Evolutionary conservation across 2,797 vertebrate genomes (phyloP).

Genomic region (Poecilia wingei): DNA sequence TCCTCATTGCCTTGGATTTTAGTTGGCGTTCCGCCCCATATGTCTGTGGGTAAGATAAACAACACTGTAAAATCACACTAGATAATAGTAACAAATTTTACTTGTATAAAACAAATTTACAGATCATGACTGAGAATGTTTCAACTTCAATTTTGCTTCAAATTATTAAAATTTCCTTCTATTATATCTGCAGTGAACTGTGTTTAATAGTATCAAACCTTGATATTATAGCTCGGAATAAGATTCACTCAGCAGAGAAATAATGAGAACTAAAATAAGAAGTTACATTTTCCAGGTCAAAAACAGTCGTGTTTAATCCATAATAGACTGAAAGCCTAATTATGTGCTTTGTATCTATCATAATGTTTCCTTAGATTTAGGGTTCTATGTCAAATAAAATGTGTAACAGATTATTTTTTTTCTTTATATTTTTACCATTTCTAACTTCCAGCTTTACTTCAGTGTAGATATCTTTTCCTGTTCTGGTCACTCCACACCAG

Average conservation of each 20-base stretch:
- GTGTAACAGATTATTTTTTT: no score
- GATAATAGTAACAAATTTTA: neutral
- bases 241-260: no score
- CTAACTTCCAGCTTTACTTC: slow-evolving; percentile 39
- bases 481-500: slow-evolving; percentile 50
- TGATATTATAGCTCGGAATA: no score
- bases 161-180: neutral
- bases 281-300: no score
- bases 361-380: no score
- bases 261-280: no score
- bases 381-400: no score
- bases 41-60: slow-evolving; percentile 18
- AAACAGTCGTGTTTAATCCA: no score
- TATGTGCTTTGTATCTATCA: no score
- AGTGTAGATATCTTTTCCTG: slow-evolving; percentile 21
- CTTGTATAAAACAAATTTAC: neutral
- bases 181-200: no score
- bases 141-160: neutral
- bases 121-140: neutral
- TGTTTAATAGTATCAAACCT: no score
- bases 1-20: slow-evolving; percentile 5
- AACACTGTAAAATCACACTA: neutral
- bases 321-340: no score
- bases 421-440: slow-evolving; percentile 28
- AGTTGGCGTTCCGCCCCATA: slow-evolving; percentile 9